phyloP scores from a whole-genome alignment of 2,888 invertebrate species.

The Papilio protenor region DNA sequence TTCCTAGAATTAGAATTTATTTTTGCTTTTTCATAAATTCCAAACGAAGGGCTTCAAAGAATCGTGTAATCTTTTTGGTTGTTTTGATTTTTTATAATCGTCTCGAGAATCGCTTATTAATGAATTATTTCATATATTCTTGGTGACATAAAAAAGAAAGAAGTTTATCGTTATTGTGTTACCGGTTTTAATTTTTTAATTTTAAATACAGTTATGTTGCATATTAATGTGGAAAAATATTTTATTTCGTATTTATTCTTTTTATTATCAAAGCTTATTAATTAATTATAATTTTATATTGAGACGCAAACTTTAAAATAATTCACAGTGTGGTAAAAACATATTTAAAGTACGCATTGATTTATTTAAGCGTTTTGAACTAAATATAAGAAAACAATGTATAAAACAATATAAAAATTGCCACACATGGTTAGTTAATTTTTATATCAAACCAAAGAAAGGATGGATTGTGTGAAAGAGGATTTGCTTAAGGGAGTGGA shows the following conservation, averaged over 20 bases:
- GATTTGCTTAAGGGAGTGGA: too few species aligned
- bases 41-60: slow-evolving; percentile 70
- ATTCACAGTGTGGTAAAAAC: too few species aligned
- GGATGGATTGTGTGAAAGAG: too few species aligned
- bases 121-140: slow-evolving; percentile 50
- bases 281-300: neutral
- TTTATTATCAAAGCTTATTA: neutral
- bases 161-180: slow-evolving; percentile 24
- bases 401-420: neutral
- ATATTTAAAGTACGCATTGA: too few species aligned
- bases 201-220: slow-evolving; percentile 52
- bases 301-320: neutral
- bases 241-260: neutral
- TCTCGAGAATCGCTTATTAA: slow-evolving; percentile 63
- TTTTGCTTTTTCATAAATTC: slow-evolving; percentile 51
- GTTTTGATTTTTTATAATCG: slow-evolving; percentile 69
- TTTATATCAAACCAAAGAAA: neutral
- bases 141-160: slow-evolving; percentile 38
- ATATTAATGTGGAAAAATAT: slow-evolving; percentile 53
- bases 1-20: slow-evolving; percentile 53
- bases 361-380: too few species aligned
- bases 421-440: neutral
- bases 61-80: slow-evolving; percentile 69
- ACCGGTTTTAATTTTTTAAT: slow-evolving; percentile 51
- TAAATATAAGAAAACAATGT: neutral